phyloP scores from a whole-genome alignment of 2,888 invertebrate genomes.

The Synergus umbraculus region DNA sequence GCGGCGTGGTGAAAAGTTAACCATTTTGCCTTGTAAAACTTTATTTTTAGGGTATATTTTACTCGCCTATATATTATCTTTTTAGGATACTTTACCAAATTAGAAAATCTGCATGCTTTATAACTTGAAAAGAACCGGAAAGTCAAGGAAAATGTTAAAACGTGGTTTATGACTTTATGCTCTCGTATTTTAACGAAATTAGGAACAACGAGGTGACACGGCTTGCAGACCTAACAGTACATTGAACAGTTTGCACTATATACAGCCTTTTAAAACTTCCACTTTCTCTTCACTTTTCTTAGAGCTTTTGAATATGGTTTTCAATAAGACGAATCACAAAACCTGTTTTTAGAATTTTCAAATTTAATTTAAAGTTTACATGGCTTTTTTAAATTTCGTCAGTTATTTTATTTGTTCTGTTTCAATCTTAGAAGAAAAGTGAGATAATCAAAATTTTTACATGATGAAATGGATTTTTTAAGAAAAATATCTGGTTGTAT shows the following conservation, averaged over 20 bases:
- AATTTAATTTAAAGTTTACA: background rate
- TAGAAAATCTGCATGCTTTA: constrained; percentile 65
- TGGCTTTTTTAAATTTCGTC: too few relatives aligned
- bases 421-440: too few relatives aligned
- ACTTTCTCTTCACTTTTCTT: constrained; percentile 44
- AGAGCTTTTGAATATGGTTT: background rate
- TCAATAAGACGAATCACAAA: background rate
- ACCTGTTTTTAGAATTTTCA: background rate
- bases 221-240: constrained; percentile 62
- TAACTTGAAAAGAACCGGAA: constrained; percentile 41
- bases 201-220: constrained; percentile 64
- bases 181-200: constrained; percentile 68
- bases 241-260: background rate
- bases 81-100: constrained; percentile 44
- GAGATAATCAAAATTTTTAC: too few relatives aligned
- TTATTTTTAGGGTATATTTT: constrained; percentile 56
- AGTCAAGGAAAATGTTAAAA: constrained; percentile 66
- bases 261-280: constrained; percentile 41
- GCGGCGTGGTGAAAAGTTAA: constrained; percentile 58
- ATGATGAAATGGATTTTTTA: background rate
- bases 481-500: background rate
- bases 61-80: constrained; percentile 40
- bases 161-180: constrained; percentile 70
- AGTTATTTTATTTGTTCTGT: too few relatives aligned
- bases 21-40: constrained; percentile 58